Evolutionary conservation across 2,888 invertebrate species (phyloP).

Genomic region (Ellobium chinense): DNA sequence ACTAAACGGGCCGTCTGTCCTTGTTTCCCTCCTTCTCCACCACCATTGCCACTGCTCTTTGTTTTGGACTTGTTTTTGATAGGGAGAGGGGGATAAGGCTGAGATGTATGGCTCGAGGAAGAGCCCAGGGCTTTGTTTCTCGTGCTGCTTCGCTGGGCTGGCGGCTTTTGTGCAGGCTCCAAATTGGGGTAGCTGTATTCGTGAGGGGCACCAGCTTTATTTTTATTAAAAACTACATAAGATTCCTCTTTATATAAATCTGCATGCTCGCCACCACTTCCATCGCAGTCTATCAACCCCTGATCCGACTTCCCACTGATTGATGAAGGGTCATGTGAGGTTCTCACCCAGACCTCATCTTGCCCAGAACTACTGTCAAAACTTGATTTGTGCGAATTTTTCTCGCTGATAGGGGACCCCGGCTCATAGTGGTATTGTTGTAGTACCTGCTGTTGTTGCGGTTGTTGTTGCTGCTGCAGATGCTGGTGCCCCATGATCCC

Average conservation of each 20-base stretch:
- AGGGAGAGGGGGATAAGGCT: slow-evolving; percentile 70
- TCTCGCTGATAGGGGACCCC: slow-evolving; percentile 67
- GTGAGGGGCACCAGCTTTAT: slow-evolving; percentile 80
- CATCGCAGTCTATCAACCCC: slow-evolving; percentile 62
- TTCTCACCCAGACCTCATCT: slow-evolving; percentile 72
- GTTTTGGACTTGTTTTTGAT: slow-evolving; percentile 71
- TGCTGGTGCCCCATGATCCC: slow-evolving; percentile 8
- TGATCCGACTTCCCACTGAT: slow-evolving; percentile 69
- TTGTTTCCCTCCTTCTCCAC: slow-evolving; percentile 7
- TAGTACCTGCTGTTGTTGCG: slow-evolving; percentile 13
- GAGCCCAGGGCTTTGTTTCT: slow-evolving; percentile 3
- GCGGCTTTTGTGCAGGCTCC: slow-evolving; percentile 73
- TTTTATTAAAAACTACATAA: slow-evolving; percentile 71
- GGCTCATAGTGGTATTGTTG: slow-evolving; percentile 46
- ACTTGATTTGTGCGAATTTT: slow-evolving; percentile 60
- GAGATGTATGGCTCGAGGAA: slow-evolving; percentile 19
- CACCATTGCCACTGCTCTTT: slow-evolving; percentile 49
- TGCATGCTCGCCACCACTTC: slow-evolving; percentile 56
- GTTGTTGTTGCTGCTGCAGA: slow-evolving; percentile 7
- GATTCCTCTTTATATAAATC: slow-evolving; percentile 68
- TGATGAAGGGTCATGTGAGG: slow-evolving; percentile 64
- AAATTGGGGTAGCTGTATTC: slow-evolving; percentile 93
- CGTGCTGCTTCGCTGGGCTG: slow-evolving; percentile 67
- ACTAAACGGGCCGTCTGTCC: slow-evolving; percentile 42
- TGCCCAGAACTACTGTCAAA: slow-evolving; percentile 59